Evolutionary conservation across 2,797 vertebrate genomes (phyloP), one percentile per base, ranked within the genome.

Genomic region (Fundulus diaphanus): DNA sequence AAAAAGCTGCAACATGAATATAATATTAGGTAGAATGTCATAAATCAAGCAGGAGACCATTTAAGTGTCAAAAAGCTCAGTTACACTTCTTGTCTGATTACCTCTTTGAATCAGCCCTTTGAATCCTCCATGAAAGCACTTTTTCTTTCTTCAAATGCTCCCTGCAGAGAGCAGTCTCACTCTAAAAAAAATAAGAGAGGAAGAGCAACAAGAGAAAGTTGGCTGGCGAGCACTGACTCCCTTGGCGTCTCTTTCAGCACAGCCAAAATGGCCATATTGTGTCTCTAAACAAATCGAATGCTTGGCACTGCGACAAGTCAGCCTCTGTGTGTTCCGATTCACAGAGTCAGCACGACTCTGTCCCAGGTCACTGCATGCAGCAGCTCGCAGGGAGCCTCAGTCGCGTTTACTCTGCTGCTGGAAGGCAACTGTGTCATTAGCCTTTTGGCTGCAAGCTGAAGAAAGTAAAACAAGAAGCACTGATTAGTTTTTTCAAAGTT

Each of bases 201-300:
- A 73, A 83, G 65, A 84, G 84, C 69, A 70, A 87, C 81, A 79
- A 88, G 80, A 90, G 78, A 89, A 89, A 89, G 89, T 90, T 88
- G 88, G 90, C 88, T 89, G 86, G 84, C 84, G 80, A 84, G 73
- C 52, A 56, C 27, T 20, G n/a, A 74, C 86, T 90, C 90, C 90
- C 92, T 85, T 40, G 56, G 85, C 24, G 69, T 87, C 87, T 91
- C 70, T 83, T 87, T 72, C 83, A 91, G 88, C 82, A 70, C 88
- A 80, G 92, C 92, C 93, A 94, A 92, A 85, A 88, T 63, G 88
- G 89, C 91, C 93, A 94, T 91, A 92, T 92, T 94, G 92, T 90
- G 91, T 89, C 90, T 92, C 90, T 87, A 90, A 94, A 94, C 91
- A 91, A 94, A 92, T 93, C 79, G 91, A 93, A 90, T 70, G 80